Base-by-base conservation (phyloP, 2,113 vertebrate species). In the Smithornis capensis region DNA sequence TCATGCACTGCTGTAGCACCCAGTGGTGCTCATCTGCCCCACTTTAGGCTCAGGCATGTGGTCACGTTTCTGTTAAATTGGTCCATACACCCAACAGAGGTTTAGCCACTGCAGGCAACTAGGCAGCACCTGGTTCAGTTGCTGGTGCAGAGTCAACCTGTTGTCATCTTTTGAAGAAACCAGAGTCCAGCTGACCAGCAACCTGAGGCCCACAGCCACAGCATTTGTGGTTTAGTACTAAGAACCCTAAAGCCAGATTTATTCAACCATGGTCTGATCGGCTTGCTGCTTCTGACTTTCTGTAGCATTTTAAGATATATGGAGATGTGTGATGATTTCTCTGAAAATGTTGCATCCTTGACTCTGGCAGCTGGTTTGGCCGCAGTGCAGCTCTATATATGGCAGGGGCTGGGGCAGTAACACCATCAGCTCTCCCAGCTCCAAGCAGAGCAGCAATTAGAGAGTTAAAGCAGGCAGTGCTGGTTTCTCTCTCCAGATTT, bases 71-170 rank as follows among this genome's bases (percentile, higher is more conserved):
- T 94, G 57, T 60, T 75, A 62, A 38, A 52, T 5, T 0, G 2
- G 27, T 52, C 71, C 50, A n/a, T 0, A 0, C 1, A 3, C 28
- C 22, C 7, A 2, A 8, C 0, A 0, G 37, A 90, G 29, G 52
- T n/a, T 67, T 29, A 79, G 52, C 50, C 4, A 37, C 52, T 53
- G 62, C 17, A 44, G 65, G 47, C 0, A 1, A 44, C 19, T 5
- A 65, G 70, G 60, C 42, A 87, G 70, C 49, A 56, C 19, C 16
- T 2, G 1, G 27, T 38, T 69, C 37, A 44, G 59, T 42, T 78
- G 77, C 65, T 55, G 56, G 42, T 44, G 33, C 62, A 74, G 28
- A 45, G 31, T 14, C 67, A 69, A 11, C n/a, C 50, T 40, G 19
- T 8, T 5, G 2, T 4, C 0, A 4, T 11, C 4, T 47, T 86